A percentile compares a stretch with the other conserved stretches of the same genome.
Evolutionary conservation across 2,888 invertebrate genomes (phyloP).

Genomic region (Cabera pusaria): DNA sequence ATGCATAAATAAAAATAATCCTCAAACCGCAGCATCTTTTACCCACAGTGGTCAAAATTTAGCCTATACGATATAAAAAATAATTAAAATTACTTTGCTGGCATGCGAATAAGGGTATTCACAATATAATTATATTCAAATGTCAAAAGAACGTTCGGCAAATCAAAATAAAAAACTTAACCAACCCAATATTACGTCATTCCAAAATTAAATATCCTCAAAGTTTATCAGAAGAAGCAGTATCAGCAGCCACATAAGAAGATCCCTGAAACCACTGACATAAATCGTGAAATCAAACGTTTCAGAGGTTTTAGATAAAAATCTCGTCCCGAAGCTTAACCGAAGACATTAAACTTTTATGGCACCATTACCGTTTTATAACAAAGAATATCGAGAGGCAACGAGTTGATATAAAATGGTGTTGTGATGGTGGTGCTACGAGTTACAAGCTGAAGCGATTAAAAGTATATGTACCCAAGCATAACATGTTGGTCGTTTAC

Average conservation of each 20-base stretch:
- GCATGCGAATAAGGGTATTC: too few species aligned
- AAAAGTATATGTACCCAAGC: too few species aligned
- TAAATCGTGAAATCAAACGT: slow-evolving; percentile 32
- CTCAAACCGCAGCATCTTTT: slow-evolving; percentile 8
- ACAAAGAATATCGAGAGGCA: slow-evolving; percentile 56
- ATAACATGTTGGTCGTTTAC: too few species aligned
- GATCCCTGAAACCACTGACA: slow-evolving; percentile 31
- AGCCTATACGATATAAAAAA: too few species aligned
- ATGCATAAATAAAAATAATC: too few species aligned
- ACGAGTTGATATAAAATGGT: slow-evolving; percentile 42
- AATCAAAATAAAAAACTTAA: too few species aligned
- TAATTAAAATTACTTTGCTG: too few species aligned
- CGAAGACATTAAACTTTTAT: slow-evolving; percentile 55
- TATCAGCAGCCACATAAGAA: slow-evolving; percentile 29
- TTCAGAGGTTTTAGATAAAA: slow-evolving; percentile 31
- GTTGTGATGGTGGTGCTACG: slow-evolving; percentile 24
- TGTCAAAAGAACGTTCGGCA: too few species aligned
- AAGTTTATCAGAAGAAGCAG: slow-evolving; percentile 15
- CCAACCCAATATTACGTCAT: too few species aligned
- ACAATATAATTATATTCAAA: too few species aligned
- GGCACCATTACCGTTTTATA: slow-evolving; percentile 56
- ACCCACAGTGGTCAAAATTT: too few species aligned
- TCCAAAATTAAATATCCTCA: too few species aligned
- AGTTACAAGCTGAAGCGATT: slow-evolving; percentile 24
- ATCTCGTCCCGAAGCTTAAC: slow-evolving; percentile 37